Evolutionary conservation across 1,140 invertebrate species (phyloP), one percentile per base, ranked within the genome.

Genomic region (Micrasema minimum): DNA sequence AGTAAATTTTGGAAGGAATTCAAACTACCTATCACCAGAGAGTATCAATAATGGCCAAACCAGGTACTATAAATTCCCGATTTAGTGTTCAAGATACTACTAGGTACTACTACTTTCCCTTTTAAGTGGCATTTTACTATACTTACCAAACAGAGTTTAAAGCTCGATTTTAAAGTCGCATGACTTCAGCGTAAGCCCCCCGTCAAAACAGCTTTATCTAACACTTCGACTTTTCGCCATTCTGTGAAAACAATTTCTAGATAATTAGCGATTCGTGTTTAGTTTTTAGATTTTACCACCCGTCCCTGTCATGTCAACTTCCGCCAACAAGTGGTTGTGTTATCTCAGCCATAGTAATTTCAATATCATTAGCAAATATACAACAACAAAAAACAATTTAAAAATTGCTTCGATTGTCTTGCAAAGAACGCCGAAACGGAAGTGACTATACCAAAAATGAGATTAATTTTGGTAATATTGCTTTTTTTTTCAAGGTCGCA

Each of bases 201-300:
- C 26, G 50, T 51, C 50, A 51, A 51, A 51, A 51, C 26, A 51
- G 2, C 5, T 12, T 26, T n/a, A n/a, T n/a, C n/a, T n/a, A n/a
- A n/a, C n/a, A n/a, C 50, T 51, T 18, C 22, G 22, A 9, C 26
- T 51, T 22, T 12, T 12, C 18, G 26, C 50, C 0, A 45, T 16
- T 16, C 1, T 1, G n/a, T 22, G 0, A 10, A 51, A 51, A 23
- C 20, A 51, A 18, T 23, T 22, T 51, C n/a, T 22, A 6, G 50
- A 51, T 51, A 51, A 26, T 51, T 51, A 51, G 50, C 22, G 20
- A 51, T 51, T 22, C 22, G 22, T 51, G 50, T 51, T 51, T 51
- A 2, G 18, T 51, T 51, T 51, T 51, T n/a, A n/a, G n/a, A n/a
- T 51, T 50, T 51, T 51, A 6, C 22, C 50, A n/a, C 50, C n/a